Evolutionary conservation across 2,797 vertebrate species (phyloP).

Genomic region (Rousettus madagascariensis): DNA sequence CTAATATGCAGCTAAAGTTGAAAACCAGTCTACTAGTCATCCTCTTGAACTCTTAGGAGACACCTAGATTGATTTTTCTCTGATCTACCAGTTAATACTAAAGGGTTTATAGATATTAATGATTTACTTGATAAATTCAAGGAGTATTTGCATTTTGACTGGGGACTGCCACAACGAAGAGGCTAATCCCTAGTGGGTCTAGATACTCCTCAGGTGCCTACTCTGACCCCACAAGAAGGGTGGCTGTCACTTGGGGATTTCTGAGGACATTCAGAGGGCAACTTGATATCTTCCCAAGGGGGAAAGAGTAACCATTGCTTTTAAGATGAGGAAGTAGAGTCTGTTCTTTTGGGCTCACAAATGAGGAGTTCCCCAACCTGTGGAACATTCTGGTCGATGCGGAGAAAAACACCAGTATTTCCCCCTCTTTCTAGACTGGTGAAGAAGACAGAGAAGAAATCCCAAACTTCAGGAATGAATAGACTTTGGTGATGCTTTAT

Average conservation of each 20-base stretch:
- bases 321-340: neutral
- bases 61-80: neutral
- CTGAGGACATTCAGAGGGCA: neutral
- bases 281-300: neutral
- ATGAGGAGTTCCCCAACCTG: neutral
- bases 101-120: neutral
- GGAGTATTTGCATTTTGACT: conserved; percentile 20
- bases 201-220: neutral
- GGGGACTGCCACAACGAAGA: neutral
- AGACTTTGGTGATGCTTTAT: neutral
- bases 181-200: neutral
- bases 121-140: conserved; percentile 31
- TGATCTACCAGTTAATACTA: neutral
- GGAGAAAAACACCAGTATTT: neutral
- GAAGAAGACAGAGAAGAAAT: conserved; percentile 16
- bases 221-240: neutral
- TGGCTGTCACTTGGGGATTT: neutral
- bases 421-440: neutral
- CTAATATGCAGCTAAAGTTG: neutral
- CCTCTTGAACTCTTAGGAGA: neutral
- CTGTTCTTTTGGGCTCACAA: neutral
- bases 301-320: neutral
- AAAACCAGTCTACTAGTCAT: neutral
- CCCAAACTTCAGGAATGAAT: neutral
- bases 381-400: neutral